Evolutionary conservation across 2,888 invertebrate genomes (phyloP).

Genomic region (Drosophila anceps): DNA sequence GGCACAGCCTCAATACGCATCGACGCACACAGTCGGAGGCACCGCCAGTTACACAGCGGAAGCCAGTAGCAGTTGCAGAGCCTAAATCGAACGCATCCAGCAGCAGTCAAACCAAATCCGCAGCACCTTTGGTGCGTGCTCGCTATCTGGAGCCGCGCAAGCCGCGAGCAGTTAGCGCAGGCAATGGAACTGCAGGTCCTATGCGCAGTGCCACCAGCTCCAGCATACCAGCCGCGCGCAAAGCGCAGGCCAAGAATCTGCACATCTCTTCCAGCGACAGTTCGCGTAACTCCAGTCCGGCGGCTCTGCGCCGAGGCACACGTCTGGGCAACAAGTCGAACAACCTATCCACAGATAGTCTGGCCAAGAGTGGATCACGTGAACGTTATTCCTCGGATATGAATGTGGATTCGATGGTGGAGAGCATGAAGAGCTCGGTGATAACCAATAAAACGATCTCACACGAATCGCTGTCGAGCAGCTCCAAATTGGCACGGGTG

Average conservation of each 20-base stretch:
- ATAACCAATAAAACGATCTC: conserved; percentile 85
- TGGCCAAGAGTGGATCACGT: conserved; percentile 71
- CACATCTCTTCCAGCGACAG: conserved; percentile 85
- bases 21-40: conserved; percentile 85
- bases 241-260: conserved; percentile 73
- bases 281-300: conserved; percentile 84
- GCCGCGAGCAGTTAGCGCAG: conserved; percentile 49
- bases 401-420: conserved; percentile 84
- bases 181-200: conserved; percentile 62
- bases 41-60: conserved; percentile 63
- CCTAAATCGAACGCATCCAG: conserved; percentile 18
- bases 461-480: conserved; percentile 83
- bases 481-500: conserved; percentile 75
- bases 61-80: conserved; percentile 21
- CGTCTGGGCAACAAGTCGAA: conserved; percentile 82
- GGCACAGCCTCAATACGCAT: conserved; percentile 75
- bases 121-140: conserved; percentile 85
- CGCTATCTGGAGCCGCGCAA: conserved; percentile 88
- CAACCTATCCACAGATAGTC: conserved; percentile 84
- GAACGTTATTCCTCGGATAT: conserved; percentile 79
- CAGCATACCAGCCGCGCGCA: conserved; percentile 79
- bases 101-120: not conserved
- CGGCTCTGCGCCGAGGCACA: conserved; percentile 74
- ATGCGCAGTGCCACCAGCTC: conserved; percentile 83
- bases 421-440: conserved; percentile 85